These are phyloP conservation scores for Corythoichthys intestinalis DNA, from an alignment of 2,113 vertebrate species.

Conservation along the genomic window DNA sequence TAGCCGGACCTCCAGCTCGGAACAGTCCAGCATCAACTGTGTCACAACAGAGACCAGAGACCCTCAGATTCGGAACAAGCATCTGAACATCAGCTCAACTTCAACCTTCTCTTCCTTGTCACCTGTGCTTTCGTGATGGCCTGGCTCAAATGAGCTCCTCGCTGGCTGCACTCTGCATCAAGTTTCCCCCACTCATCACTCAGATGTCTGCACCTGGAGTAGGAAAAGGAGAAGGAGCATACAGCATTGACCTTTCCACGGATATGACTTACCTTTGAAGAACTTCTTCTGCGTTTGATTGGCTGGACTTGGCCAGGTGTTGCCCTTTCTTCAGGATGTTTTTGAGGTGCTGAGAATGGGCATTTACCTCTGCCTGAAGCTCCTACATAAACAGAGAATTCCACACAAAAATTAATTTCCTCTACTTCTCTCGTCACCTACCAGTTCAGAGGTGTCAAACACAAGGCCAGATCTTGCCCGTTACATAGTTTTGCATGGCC, in stretches of 20 bases:
- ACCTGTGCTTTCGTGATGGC: conserved; percentile 80
- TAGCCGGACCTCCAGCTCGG: conserved; percentile 79
- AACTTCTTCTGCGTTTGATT: conserved; percentile 67
- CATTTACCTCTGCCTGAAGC: conserved; percentile 76
- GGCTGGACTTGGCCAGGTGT: conserved; percentile 55
- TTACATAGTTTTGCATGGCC: too few relatives aligned
- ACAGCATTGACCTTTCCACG: neutral
- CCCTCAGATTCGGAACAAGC: neutral
- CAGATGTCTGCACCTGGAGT: conserved; percentile 64
- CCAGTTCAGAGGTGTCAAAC: too few relatives aligned
- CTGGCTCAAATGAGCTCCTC: conserved; percentile 70
- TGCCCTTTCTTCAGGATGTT: conserved; percentile 74
- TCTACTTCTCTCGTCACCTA: too few relatives aligned
- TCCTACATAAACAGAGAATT: conserved; percentile 63
- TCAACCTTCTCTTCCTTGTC: neutral
- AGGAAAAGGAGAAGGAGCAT: neutral
- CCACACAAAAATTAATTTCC: neutral
- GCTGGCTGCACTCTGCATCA: conserved; percentile 72
- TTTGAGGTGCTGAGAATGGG: conserved; percentile 74
- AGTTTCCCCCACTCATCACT: conserved; percentile 75
- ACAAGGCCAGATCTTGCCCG: too few relatives aligned
- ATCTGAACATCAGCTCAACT: neutral
- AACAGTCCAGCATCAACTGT: conserved; percentile 79
- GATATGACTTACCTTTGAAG: conserved; percentile 56
- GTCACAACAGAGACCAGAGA: neutral